Evolutionary conservation across 2,888 invertebrate species (phyloP).

Genomic region (Tipula vernalis): DNA sequence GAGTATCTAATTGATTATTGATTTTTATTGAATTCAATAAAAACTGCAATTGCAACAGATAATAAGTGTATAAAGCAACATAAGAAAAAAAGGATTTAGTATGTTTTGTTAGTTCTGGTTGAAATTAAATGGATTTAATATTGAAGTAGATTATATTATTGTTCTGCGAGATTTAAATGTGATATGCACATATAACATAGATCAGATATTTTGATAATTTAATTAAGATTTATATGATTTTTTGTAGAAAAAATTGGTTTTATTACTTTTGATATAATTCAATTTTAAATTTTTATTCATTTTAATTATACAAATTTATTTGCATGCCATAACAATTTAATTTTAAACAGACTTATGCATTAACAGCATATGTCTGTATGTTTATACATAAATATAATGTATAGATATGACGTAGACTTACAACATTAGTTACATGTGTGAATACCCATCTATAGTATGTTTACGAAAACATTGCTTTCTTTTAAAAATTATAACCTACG

Average conservation of each 20-base stretch:
- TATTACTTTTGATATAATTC: not conserved
- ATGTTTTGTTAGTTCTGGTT: not conserved
- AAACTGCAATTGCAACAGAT: not conserved
- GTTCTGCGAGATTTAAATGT: not conserved
- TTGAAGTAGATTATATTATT: not conserved
- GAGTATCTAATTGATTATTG: not conserved
- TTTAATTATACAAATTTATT: not conserved
- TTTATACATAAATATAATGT: not conserved
- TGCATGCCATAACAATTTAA: not conserved
- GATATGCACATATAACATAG: not conserved
- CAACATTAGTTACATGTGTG: no score
- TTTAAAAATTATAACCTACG: no score
- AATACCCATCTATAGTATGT: no score
- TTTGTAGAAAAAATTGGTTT: not conserved
- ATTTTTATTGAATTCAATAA: not conserved
- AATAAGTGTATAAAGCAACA: not conserved
- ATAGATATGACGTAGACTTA: no score
- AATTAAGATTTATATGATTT: not conserved
- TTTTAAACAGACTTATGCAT: not conserved
- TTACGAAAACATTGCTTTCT: no score
- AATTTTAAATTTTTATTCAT: not conserved
- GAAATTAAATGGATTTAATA: not conserved
- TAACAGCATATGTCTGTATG: not conserved
- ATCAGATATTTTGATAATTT: not conserved
- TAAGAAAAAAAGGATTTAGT: not conserved